Base-by-base conservation (phyloP, 2,113 vertebrate species). In the Chascanopsetta lugubris region DNA sequence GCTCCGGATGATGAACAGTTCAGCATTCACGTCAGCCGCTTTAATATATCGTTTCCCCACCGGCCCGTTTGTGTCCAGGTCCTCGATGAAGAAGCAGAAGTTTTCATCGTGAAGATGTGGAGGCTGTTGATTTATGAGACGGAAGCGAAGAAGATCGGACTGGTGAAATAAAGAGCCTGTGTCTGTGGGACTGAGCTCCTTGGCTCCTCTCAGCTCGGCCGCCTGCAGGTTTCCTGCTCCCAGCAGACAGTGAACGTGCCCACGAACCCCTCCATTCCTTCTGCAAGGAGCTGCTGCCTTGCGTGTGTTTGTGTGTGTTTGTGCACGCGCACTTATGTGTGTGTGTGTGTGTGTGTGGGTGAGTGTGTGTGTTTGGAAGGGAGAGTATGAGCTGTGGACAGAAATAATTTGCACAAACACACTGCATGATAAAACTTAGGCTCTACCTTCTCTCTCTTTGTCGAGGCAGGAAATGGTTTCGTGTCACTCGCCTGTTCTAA, bases 31-130 rank as follows among this genome's bases (percentile, higher is more conserved):
- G n/a, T n/a, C n/a, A n/a, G n/a, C n/a, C n/a, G n/a, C n/a, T n/a
- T n/a, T n/a, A n/a, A n/a, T n/a, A n/a, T n/a, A n/a, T n/a, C n/a
- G n/a, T n/a, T n/a, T n/a, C n/a, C n/a, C 6, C 25, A 50, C n/a
- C 0, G 20, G 21, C n/a, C 8, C 49, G 18, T 68, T 60, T 61
- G 20, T 77, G 15, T 76, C 57, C 55, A 99, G 97, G 97, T 99
- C 87, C 93, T 99, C 63, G 97, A 99, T 85, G 97, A 99, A 93
- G 97, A 99, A 93, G 97, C 97, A 45, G 97, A 99, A 92, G 97
- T 99, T 89, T 99, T 99, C 91, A 97, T 99, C 85, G 97, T 98
- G 50, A 99, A 99, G 95, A 99, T 99, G 97, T 99, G 97, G 97
- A 93, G 97, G 85, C 90, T 99, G 89, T 93, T 99, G 88, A 99